These are phyloP conservation scores for Perognathus longimembris DNA, from an alignment of 2,113 vertebrate genomes.

Conservation along the genomic window DNA sequence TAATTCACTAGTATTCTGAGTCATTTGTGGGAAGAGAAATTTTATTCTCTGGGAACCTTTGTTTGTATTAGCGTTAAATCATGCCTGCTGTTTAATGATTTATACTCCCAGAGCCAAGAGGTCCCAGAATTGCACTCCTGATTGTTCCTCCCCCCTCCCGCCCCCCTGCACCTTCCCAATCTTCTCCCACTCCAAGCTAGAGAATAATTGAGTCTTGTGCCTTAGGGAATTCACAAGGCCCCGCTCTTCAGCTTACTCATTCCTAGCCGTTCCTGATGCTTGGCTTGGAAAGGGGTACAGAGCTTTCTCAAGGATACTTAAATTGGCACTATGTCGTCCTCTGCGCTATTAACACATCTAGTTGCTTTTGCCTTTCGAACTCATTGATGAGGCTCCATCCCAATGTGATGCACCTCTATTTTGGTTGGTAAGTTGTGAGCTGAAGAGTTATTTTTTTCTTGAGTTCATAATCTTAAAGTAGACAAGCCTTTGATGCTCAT, in stretches of 20 bases:
- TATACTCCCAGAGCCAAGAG: not conserved
- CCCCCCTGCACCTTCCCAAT: not conserved
- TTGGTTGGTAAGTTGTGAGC: constrained; percentile 67
- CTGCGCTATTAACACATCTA: constrained; percentile 16
- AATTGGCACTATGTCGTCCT: not conserved
- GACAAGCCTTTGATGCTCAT: constrained; percentile 57
- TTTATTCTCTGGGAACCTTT: constrained; percentile 62
- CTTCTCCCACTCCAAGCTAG: not conserved
- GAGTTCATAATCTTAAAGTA: constrained; percentile 63
- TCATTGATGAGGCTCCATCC: constrained; percentile 48
- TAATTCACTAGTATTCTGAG: constrained; percentile 55
- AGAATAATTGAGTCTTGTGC: constrained; percentile 37
- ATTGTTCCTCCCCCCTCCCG: not conserved
- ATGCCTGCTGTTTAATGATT: constrained; percentile 56
- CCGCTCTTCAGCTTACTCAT: not conserved
- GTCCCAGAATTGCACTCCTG: constrained; percentile 31
- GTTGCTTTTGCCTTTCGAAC: constrained; percentile 58
- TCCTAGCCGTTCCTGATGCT: not conserved
- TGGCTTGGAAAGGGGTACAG: constrained; percentile 16
- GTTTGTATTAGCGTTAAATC: constrained; percentile 58
- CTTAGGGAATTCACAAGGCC: not conserved
- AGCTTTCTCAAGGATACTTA: not conserved
- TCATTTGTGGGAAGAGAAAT: constrained; percentile 74
- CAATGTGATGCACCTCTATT: constrained; percentile 37
- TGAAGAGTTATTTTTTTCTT: constrained; percentile 65